Conservation (phyloP, 2,113 vertebrate species). For the Prochilodus magdalenae region DNA sequence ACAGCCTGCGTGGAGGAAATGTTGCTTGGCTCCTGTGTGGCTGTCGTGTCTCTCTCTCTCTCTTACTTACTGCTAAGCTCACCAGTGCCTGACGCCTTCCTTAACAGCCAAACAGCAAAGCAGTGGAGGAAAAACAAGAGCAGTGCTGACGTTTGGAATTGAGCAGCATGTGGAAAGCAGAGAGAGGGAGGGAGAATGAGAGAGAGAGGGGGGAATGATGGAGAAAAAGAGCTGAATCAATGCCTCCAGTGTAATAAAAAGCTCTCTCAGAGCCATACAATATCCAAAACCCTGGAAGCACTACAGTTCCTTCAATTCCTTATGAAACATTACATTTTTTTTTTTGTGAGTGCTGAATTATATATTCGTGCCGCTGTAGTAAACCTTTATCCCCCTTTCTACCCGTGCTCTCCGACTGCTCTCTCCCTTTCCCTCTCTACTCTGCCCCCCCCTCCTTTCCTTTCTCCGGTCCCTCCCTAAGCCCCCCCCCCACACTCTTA, state of each 20-base stretch:
- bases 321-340: constrained; percentile 24
- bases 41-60: background rate
- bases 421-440: constrained; percentile 32
- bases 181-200: background rate
- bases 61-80: background rate
- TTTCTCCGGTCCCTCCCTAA: constrained; percentile 23
- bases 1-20: background rate
- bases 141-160: constrained; percentile 5
- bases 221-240: background rate
- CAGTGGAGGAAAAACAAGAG: background rate
- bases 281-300: background rate
- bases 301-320: constrained; percentile 2
- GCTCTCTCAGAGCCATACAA: background rate
- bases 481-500: constrained; percentile 5
- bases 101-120: background rate
- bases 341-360: constrained; percentile 30
- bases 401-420: constrained; percentile 3
- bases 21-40: constrained; percentile 4
- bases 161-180: constrained; percentile 13
- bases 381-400: constrained; percentile 25
- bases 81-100: background rate
- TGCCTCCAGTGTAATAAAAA: constrained; percentile 20
- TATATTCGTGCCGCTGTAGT: constrained; percentile 41
- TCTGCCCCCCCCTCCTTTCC: constrained; percentile 12
- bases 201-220: background rate